A percentile compares a stretch with the other conserved stretches of the same genome.
phyloP scores from a whole-genome alignment of 2,888 invertebrate genomes.

The Cryptocheilus praepositus region DNA sequence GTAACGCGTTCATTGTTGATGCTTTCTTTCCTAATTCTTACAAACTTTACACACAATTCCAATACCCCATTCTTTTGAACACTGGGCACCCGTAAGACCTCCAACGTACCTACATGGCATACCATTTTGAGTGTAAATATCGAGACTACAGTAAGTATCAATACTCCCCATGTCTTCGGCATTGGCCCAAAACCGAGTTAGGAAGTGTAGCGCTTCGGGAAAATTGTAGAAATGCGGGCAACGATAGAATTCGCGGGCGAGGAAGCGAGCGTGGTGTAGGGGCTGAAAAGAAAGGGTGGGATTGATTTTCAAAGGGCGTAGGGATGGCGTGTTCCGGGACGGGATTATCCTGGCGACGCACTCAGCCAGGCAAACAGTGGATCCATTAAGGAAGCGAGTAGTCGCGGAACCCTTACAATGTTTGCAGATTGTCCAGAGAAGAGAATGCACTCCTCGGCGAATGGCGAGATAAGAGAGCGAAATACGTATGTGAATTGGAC shows the following conservation, averaged over 20 bases:
- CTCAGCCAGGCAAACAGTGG: constrained; percentile 60
- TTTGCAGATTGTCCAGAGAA: constrained; percentile 42
- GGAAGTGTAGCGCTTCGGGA: constrained; percentile 22
- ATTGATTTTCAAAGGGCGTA: constrained; percentile 47
- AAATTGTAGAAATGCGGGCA: constrained; percentile 33
- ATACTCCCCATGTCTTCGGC: too few species aligned
- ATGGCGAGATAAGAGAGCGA: too few species aligned
- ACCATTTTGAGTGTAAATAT: too few species aligned
- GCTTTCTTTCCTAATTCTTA: too few species aligned
- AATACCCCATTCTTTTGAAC: too few species aligned
- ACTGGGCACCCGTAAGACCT: too few species aligned
- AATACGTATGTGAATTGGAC: neutral
- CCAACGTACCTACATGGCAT: too few species aligned
- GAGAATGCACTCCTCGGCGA: too few species aligned
- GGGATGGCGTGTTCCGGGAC: constrained; percentile 25
- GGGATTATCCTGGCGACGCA: constrained; percentile 43
- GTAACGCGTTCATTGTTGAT: too few species aligned
- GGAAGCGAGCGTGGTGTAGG: neutral
- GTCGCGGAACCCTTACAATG: constrained; percentile 46
- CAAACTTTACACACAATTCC: too few species aligned
- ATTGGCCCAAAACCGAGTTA: too few species aligned
- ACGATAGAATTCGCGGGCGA: constrained; percentile 6
- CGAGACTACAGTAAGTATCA: too few species aligned
- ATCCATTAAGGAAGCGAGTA: constrained; percentile 56
- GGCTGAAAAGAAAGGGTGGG: neutral